Evolutionary conservation across 2,888 invertebrate species (phyloP).

Genomic region (Rapana venosa): DNA sequence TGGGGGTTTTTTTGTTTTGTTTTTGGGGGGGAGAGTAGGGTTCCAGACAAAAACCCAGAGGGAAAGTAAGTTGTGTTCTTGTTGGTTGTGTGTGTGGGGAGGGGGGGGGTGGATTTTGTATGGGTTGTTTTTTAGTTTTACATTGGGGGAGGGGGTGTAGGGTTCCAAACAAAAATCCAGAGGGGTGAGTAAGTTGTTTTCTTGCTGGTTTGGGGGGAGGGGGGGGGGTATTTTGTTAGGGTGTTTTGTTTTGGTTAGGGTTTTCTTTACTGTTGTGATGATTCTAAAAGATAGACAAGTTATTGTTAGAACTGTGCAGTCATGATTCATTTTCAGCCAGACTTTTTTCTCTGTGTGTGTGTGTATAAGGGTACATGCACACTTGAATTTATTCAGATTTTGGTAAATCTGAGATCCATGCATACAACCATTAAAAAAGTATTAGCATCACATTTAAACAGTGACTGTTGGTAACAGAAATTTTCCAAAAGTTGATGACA

Average conservation of each 20-base stretch:
- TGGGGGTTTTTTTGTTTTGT: too few relatives aligned
- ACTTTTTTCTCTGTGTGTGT: not conserved
- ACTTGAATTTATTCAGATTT: not conserved
- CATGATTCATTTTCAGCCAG: not conserved
- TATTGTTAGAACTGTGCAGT: not conserved
- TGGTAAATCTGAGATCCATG: not conserved
- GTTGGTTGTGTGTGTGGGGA: not conserved
- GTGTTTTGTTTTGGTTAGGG: too few relatives aligned
- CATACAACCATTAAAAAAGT: not conserved
- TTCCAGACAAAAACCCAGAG: constrained; percentile 98
- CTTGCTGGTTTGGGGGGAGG: too few relatives aligned
- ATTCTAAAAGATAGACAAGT: not conserved
- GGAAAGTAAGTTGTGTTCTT: constrained; percentile 85
- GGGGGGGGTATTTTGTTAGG: too few relatives aligned
- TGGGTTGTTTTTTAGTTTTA: not conserved
- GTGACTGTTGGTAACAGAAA: not conserved
- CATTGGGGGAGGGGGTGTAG: too few relatives aligned
- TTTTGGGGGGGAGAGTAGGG: too few relatives aligned
- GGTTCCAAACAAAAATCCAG: too few relatives aligned
- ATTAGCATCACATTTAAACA: not conserved
- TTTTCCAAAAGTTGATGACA: not conserved
- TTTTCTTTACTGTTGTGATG: too few relatives aligned
- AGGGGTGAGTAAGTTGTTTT: too few relatives aligned
- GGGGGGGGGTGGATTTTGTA: not conserved
- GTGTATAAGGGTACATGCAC: not conserved